Conservation (phyloP, 1,140 invertebrate genomes). For the Diuraphis noxia region DNA sequence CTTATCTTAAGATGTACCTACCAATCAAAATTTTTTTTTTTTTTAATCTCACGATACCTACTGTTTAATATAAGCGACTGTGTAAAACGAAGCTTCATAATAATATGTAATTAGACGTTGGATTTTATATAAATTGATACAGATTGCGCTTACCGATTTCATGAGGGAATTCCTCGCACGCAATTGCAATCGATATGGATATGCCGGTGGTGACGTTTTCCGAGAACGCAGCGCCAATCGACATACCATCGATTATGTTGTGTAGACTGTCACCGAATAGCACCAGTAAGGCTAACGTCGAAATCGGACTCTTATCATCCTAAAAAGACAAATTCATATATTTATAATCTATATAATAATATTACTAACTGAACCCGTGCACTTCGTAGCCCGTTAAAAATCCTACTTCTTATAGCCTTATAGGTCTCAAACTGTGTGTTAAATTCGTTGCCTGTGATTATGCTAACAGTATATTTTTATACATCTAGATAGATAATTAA, state of each 20-base stretch:
- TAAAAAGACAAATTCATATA: background rate
- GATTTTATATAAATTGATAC: background rate
- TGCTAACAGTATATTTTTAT: no score
- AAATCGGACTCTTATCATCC: constrained; percentile 14
- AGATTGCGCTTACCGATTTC: constrained; percentile 66
- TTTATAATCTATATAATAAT: background rate
- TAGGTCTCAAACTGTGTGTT: no score
- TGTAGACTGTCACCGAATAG: constrained; percentile 80
- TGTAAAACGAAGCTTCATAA: background rate
- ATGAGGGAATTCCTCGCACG: constrained; percentile 82
- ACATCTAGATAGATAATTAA: no score
- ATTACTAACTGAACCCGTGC: no score
- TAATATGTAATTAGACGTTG: background rate
- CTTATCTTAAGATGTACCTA: background rate
- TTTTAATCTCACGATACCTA: background rate
- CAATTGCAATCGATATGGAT: constrained; percentile 76
- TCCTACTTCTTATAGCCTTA: no score
- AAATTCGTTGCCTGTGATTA: no score
- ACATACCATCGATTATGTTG: constrained; percentile 80
- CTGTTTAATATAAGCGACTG: background rate
- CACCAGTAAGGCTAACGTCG: constrained; percentile 75
- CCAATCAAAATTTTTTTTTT: background rate
- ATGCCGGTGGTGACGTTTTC: constrained; percentile 73
- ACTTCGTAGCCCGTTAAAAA: no score
- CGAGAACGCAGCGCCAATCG: constrained; percentile 78